Evolutionary conservation across 2,113 vertebrate genomes (phyloP).

Genomic region (Chionomys nivalis): DNA sequence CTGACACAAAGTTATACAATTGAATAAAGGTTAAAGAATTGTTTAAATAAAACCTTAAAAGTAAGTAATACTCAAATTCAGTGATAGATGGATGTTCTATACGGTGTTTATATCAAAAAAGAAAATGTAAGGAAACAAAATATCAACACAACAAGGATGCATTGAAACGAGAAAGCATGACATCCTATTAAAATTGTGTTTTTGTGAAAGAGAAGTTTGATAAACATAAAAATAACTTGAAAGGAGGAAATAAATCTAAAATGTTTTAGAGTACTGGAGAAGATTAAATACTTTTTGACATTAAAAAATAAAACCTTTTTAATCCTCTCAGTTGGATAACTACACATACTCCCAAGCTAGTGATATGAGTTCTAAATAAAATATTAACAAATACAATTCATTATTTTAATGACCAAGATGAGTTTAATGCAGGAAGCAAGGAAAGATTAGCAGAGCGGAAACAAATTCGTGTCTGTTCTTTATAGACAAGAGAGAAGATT

Average conservation of each 20-base stretch:
- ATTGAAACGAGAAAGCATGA: not conserved
- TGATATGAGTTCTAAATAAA: conserved; percentile 19
- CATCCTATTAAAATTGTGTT: not conserved
- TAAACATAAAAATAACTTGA: conserved; percentile 29
- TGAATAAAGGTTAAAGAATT: not conserved
- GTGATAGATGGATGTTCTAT: not conserved
- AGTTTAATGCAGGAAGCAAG: not conserved
- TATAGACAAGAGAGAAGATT: not conserved
- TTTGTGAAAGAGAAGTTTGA: not conserved
- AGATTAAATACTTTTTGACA: not conserved
- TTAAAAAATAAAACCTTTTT: conserved; percentile 21
- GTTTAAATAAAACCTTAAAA: not conserved
- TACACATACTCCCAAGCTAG: not conserved
- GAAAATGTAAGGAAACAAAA: not conserved
- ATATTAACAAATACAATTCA: not conserved
- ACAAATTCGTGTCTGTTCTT: not conserved
- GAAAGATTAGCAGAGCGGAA: not conserved
- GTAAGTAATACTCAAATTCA: not conserved
- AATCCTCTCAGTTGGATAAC: conserved; percentile 17
- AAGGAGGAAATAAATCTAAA: not conserved
- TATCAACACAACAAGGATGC: not conserved
- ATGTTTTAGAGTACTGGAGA: not conserved
- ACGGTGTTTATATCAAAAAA: not conserved
- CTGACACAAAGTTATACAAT: not conserved
- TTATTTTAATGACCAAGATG: not conserved